Evolutionary conservation across 2,888 invertebrate genomes (phyloP), one percentile per base, ranked within the genome.

Genomic region (Chouioia cunea): DNA sequence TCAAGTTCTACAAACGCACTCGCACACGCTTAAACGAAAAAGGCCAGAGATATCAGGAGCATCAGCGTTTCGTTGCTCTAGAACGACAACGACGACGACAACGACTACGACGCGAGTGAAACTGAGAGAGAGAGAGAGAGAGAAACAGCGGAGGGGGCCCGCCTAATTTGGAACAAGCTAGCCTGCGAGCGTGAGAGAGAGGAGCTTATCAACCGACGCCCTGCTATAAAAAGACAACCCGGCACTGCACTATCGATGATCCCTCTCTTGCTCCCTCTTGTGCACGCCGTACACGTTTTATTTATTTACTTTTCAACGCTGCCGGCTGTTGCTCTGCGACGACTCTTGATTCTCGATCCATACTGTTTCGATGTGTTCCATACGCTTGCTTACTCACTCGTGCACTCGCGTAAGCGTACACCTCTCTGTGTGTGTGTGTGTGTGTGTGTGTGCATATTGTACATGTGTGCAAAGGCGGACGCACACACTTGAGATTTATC

Each of bases 151-250:
- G 59, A n/a, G 50, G 36, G 48, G 63, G 65, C 57, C 48, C 65
- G 50, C 65, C 65, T 65, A 65, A 65, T 58, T 65, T 65, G 65
- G 65, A 65, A 58, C 57, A 58, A 16, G 43, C 6, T n/a, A n/a
- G 50, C 12, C 20, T 47, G 16, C 36, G 22, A 16, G 22, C 16
- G 22, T 22, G 18, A 22, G 44, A n/a, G 23, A 23, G 16, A 22
- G 36, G 6, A 4, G 44, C 22, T 27, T 50, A 58, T 58, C 27
- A 50, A 50, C 46, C 22, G 23, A 12, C 16, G 52, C 20, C 8
- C 43, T 14, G 43, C 36, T 52, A 62, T 52, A 52, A 50, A 52
- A 62, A 62, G 62, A 43, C 18, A 43, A 62, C 14, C 44, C 36
- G 10, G 23, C 16, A 27, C 62, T 16, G 36, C 59, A 16, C 36